Base-by-base conservation (phyloP, 2,113 vertebrate species). In the Salvelinus alpinus region DNA sequence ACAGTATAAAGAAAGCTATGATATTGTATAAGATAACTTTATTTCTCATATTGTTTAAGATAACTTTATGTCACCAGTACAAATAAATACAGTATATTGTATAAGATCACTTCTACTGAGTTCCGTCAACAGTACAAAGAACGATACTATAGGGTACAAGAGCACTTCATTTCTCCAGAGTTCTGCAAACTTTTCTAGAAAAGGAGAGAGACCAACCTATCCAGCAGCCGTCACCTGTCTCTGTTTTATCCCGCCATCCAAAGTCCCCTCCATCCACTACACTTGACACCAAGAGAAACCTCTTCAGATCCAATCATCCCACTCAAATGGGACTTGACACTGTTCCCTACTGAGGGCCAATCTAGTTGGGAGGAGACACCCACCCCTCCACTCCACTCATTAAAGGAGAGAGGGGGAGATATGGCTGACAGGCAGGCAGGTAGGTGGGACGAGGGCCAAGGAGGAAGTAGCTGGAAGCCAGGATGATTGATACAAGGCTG, bases 321-420 rank as follows among this genome's bases (percentile, higher is more conserved):
- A 34, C 7, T 22, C 71, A 78, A 69, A 44, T 69, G 71, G 22
- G 48, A 60, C 62, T 66, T 67, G 24, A 44, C 75, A 70, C 31
- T 38, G 7, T 22, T 25, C 29, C 67, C 72, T 64, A 59, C 24
- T 62, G 71, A 48, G 71, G 47, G 12, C 12, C 31, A 44, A 68
- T 68, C 2, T 25, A 38, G 24, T 67, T 44, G 51, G 67, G 34
- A 68, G 31, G 71, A 54, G 51, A 54, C 16, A 18, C 14, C 3
- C 51, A 54, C 14, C 51, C 51, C 29, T 59, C 80, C 57, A 73
- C 73, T 74, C 74, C 77, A 71, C 78, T 77, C 78, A 71, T 60
- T 77, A 70, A 72, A 29, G 62, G 67, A 59, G 44, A 51, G 66
- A 24, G 75, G 72, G 47, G 48, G n/a, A 57, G 16, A 1, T n/a